Base-by-base conservation (phyloP, 2,113 vertebrate genomes). In the Apteryx mantelli region DNA sequence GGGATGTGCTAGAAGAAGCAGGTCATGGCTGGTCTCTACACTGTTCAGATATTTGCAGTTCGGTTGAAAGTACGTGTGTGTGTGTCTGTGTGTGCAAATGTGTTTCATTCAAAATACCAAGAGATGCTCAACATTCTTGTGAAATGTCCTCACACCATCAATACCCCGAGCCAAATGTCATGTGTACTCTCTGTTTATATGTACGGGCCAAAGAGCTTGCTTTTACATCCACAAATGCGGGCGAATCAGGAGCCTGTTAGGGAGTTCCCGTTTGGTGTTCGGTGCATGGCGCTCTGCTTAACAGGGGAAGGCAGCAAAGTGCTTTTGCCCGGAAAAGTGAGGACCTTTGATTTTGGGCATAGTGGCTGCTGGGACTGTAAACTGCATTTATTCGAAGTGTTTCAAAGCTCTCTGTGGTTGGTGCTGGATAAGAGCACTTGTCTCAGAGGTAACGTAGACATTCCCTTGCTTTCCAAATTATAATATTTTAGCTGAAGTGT, bases 201-300 rank as follows among this genome's bases (percentile, higher is more conserved):
- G 9, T 17, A 12, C 2, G 13, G 63, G 48, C 60, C 1, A 1
- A 55, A 46, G 42, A 74, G 50, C 48, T 58, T 73, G 34, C 42
- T 58, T 56, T 82, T 74, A n/a, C 53, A 52, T 0, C 0, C 18
- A 6, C 8, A 30, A 19, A 30, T 8, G 13, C 13, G 9, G 73
- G 55, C 13, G 21, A 32, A 61, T 28, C 0, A 1, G 50, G 30
- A 71, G 53, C 40, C n/a, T 38, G 14, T 10, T 36, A 16, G 56
- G 58, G 56, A 9, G 28, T 64, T 76, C 14, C 30, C 2, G 0
- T 34, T 12, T 21, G 58, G 58, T 21, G 44, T 28, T 53, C 42
- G 8, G n/a, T 15, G 42, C 1, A 0, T 52, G 15, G 52, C 5
- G 2, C 60, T 32, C 48, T 53, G 70, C 55, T 32, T 71, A 19